phyloP scores from a whole-genome alignment of 2,113 vertebrate species.

The Tupaia chinensis region DNA sequence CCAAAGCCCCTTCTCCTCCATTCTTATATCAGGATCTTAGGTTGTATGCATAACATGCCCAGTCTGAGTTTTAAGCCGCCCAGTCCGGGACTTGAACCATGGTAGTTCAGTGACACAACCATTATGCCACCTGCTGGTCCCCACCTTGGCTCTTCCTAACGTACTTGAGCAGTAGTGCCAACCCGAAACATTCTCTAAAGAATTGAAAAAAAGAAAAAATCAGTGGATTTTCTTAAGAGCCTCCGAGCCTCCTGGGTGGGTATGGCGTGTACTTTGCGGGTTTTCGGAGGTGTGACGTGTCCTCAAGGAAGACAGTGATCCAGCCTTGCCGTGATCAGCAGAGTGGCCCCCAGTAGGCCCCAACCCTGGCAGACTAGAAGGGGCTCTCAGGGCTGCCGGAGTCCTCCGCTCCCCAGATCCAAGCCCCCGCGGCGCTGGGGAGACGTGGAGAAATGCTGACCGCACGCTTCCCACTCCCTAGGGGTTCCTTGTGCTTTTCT shows the following conservation, averaged over 20 bases:
- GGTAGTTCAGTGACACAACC: too few relatives aligned
- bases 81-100: too few relatives aligned
- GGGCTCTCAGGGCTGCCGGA: not conserved
- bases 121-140: too few relatives aligned
- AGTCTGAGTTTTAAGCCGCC: too few relatives aligned
- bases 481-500: slow-evolving; percentile 31
- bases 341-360: not conserved
- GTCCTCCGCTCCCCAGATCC: rapidly evolving
- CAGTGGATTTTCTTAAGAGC: not conserved
- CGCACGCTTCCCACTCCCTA: not conserved
- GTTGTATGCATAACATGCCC: too few relatives aligned
- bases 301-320: not conserved
- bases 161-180: not conserved
- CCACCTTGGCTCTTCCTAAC: not conserved
- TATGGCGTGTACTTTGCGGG: not conserved
- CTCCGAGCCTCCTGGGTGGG: not conserved
- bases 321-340: not conserved
- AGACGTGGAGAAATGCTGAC: not conserved
- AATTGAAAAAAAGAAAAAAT: not conserved
- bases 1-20: too few relatives aligned
- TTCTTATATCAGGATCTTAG: too few relatives aligned
- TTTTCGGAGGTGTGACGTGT: rapidly evolving
- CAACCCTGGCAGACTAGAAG: rapidly evolving
- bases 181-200: not conserved
- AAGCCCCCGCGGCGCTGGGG: not conserved